Percentiles rank a stretch among this genome's conserved stretches.
phyloP scores from a whole-genome alignment of 2,888 invertebrate species.

The Argyresthia albistria region DNA sequence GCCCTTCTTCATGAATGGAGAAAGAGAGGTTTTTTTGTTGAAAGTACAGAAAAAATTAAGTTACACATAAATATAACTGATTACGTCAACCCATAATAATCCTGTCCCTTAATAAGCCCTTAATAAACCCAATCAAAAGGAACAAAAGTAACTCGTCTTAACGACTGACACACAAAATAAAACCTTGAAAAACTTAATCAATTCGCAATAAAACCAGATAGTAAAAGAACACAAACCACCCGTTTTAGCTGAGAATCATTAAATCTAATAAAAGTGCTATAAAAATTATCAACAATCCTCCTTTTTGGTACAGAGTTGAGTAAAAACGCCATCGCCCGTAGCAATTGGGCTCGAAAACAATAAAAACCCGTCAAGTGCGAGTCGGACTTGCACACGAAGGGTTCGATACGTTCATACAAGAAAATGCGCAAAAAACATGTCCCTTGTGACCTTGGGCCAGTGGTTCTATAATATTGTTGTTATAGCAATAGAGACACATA shows the following conservation, averaged over 20 bases:
- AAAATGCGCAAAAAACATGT: too few species aligned
- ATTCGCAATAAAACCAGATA: constrained; percentile 41
- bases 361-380: too few species aligned
- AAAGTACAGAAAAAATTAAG: too few species aligned
- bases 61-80: too few species aligned
- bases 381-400: too few species aligned
- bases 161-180: constrained; percentile 4
- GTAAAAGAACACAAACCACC: constrained; percentile 20
- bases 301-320: constrained; percentile 28
- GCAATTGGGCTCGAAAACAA: constrained; percentile 34
- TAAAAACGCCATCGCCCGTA: constrained; percentile 31
- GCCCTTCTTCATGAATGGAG: too few species aligned
- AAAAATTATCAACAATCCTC: constrained; percentile 50
- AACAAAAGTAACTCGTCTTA: background rate
- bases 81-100: too few species aligned
- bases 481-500: too few species aligned
- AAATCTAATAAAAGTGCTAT: constrained; percentile 58
- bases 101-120: background rate
- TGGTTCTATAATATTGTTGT: too few species aligned
- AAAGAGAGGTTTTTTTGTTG: too few species aligned
- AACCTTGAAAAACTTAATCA: constrained; percentile 35
- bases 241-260: constrained; percentile 38
- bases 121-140: background rate
- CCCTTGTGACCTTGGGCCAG: too few species aligned
- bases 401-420: too few species aligned